phyloP scores from a whole-genome alignment of 2,888 invertebrate genomes.

The Eupithecia vulgata region DNA sequence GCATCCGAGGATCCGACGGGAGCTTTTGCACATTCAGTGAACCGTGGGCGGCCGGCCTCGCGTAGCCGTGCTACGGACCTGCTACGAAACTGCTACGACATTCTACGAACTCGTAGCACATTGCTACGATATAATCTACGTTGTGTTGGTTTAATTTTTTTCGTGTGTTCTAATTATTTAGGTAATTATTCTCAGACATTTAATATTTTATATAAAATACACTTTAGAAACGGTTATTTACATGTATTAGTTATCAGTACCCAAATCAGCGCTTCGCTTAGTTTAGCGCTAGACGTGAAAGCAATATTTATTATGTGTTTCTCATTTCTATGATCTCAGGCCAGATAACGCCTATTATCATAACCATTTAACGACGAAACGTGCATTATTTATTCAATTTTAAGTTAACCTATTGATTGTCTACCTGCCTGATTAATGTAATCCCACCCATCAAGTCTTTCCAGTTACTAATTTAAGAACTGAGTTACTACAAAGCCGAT shows the following conservation, averaged over 20 bases:
- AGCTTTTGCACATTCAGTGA: conserved; percentile 81
- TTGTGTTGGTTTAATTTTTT: conserved; percentile 2
- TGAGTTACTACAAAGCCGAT: conserved; percentile 6
- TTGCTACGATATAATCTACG: conserved; percentile 46
- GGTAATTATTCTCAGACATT: conserved; percentile 3
- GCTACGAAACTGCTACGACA: conserved; percentile 54
- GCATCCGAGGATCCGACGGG: conserved; percentile 64
- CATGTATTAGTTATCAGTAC: background rate
- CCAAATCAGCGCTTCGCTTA: background rate
- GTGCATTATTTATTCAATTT: background rate
- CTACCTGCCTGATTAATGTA: background rate
- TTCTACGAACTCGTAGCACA: conserved; percentile 61
- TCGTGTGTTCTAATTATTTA: background rate
- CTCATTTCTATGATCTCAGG: background rate
- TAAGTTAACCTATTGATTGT: background rate
- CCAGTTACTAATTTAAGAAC: background rate
- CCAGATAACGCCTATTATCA: background rate
- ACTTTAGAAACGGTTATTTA: background rate
- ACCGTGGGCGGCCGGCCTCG: conserved; percentile 74
- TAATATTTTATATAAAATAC: background rate
- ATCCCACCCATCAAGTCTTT: background rate
- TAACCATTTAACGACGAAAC: background rate
- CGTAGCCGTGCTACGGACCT: conserved; percentile 69
- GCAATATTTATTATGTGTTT: background rate
- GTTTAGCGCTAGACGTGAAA: background rate